Percentiles rank a stretch among this genome's conserved stretches.
phyloP scores from a whole-genome alignment of 2,888 invertebrate genomes.

The Cephus sareptanus region DNA sequence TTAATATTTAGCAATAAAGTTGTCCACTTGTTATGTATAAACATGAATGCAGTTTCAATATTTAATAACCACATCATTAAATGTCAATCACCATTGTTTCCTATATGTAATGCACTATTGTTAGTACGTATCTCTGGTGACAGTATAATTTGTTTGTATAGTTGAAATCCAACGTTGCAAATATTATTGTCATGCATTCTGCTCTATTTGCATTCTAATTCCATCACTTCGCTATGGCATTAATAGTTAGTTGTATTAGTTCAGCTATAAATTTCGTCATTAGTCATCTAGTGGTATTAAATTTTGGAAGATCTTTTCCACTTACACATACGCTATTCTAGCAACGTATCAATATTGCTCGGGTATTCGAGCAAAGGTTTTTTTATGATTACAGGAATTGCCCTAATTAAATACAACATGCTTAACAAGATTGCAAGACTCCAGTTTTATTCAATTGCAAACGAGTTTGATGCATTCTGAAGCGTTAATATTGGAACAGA shows the following conservation, averaged over 20 bases:
- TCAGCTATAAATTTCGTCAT: not conserved
- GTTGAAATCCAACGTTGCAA: not conserved
- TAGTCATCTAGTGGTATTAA: not conserved
- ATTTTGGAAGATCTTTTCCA: not conserved
- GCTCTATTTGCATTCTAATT: not conserved
- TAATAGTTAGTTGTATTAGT: not conserved
- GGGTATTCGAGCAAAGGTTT: not conserved
- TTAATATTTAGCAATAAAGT: not conserved
- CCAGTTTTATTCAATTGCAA: not conserved
- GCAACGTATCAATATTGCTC: not conserved
- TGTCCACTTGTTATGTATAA: not conserved
- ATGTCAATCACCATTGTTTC: not conserved
- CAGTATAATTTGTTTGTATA: not conserved
- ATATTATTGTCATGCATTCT: not conserved
- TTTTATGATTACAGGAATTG: not conserved
- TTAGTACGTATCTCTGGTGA: not conserved
- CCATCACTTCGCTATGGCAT: not conserved
- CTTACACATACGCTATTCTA: not conserved
- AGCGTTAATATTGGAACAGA: not conserved
- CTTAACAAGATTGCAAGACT: not conserved
- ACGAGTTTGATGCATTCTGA: not conserved
- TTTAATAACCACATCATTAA: not conserved
- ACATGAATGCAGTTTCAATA: not conserved
- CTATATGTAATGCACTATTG: not conserved
- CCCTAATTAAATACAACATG: not conserved